A percentile compares a stretch with the other conserved stretches of the same genome.
phyloP scores from a whole-genome alignment of 2,113 vertebrate species.

The Scartelaos histophorus region DNA sequence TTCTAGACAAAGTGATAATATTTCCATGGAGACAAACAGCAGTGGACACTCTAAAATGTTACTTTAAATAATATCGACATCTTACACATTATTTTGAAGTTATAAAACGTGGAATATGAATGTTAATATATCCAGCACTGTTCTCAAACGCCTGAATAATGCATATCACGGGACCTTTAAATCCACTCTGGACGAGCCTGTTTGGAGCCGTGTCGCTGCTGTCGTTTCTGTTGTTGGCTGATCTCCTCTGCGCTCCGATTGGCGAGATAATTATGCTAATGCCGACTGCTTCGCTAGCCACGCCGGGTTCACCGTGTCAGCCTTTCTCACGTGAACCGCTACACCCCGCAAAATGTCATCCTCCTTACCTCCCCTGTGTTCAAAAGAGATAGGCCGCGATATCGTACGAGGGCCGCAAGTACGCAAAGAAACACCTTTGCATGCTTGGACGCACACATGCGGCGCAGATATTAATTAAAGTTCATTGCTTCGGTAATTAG shows the following conservation, averaged over 20 bases:
- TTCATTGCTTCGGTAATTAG: constrained; percentile 79
- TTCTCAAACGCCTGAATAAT: background rate
- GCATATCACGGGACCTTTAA: background rate
- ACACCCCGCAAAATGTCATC: constrained; percentile 68
- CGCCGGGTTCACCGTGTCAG: constrained; percentile 58
- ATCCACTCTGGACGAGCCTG: no score
- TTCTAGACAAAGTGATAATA: no score
- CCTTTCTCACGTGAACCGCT: constrained; percentile 54
- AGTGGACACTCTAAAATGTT: no score
- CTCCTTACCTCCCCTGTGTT: constrained; percentile 14
- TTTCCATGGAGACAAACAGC: no score
- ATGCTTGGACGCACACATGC: constrained; percentile 46
- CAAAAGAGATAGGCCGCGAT: constrained; percentile 52
- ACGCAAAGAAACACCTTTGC: constrained; percentile 32
- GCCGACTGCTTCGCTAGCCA: constrained; percentile 50
- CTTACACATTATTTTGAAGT: no score
- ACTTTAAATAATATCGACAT: no score
- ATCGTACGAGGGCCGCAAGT: constrained; percentile 57
- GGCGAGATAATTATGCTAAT: constrained; percentile 70
- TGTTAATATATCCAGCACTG: background rate
- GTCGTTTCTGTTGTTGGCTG: constrained; percentile 27
- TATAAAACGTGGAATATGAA: no score
- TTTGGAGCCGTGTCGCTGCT: background rate
- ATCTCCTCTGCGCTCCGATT: constrained; percentile 38
- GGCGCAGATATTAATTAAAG: constrained; percentile 75